These are phyloP conservation scores for Tiliacea aurago DNA, from an alignment of 2,888 invertebrate species.

Conservation along the genomic window DNA sequence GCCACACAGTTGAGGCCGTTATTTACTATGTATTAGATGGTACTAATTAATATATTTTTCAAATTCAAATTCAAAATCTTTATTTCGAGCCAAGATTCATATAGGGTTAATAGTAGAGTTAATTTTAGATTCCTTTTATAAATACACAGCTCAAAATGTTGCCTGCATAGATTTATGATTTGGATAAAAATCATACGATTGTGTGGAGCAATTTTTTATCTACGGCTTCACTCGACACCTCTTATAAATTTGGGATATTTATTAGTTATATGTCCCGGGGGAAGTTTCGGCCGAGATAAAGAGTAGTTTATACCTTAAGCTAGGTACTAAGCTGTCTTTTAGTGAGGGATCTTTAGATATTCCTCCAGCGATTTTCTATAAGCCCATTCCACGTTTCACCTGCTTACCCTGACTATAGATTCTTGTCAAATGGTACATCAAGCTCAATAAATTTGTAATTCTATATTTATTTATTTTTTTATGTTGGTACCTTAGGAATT, in stretches of 20 bases:
- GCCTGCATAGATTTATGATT: constrained; percentile 38
- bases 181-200: constrained; percentile 45
- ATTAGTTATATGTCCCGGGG: constrained; percentile 60
- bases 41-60: constrained; percentile 51
- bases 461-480: too few species aligned
- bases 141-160: constrained; percentile 32
- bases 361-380: constrained; percentile 3
- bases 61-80: too few species aligned
- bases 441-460: constrained; percentile 2
- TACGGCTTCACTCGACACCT: constrained; percentile 42
- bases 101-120: too few species aligned
- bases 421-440: neutral
- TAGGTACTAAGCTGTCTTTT: constrained; percentile 53
- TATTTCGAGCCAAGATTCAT: too few species aligned
- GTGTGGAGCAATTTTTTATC: constrained; percentile 56
- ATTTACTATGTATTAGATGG: constrained; percentile 50
- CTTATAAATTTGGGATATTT: constrained; percentile 64
- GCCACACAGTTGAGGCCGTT: constrained; percentile 11
- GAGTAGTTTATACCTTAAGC: constrained; percentile 63
- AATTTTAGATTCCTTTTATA: constrained; percentile 38
- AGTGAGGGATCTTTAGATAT: constrained; percentile 47
- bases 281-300: constrained; percentile 58
- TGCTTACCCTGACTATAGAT: neutral
- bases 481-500: too few species aligned
- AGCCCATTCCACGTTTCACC: neutral